Evolutionary conservation across 2,797 vertebrate genomes (phyloP).

Genomic region (Loris lydekkerianus): DNA sequence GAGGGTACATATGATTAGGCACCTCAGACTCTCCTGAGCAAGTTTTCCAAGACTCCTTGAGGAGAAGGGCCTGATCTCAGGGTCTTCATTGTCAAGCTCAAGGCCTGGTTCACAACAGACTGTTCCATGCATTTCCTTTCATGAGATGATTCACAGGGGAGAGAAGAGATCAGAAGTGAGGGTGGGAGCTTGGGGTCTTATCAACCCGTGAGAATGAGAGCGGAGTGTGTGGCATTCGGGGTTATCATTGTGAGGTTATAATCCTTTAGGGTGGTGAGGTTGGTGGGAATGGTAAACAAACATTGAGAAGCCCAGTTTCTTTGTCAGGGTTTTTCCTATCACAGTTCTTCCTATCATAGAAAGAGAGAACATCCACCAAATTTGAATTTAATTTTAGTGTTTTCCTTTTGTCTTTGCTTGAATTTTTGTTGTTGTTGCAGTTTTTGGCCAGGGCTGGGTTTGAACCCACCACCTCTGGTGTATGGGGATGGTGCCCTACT

Average conservation of each 20-base stretch:
- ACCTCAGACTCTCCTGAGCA: neutral
- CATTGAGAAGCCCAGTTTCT: neutral
- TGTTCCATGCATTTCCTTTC: fast-evolving
- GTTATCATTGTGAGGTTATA: neutral
- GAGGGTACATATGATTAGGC: too few relatives aligned
- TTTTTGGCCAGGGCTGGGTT: too few relatives aligned
- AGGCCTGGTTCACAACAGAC: fast-evolving
- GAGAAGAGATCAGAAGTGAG: neutral
- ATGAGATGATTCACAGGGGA: neutral
- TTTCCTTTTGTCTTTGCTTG: slow-evolving; percentile 17
- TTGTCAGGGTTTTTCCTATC: neutral
- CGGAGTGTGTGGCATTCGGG: neutral
- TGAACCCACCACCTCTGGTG: too few relatives aligned
- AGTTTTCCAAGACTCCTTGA: neutral
- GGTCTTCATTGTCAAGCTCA: neutral
- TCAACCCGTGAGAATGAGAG: neutral
- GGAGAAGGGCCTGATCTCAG: neutral
- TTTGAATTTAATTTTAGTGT: slow-evolving; percentile 19
- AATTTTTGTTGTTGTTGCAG: neutral
- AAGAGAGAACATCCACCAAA: neutral
- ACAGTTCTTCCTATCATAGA: neutral
- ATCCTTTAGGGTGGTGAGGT: neutral
- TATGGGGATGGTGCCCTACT: too few relatives aligned
- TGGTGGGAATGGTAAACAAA: neutral
- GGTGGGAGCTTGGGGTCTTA: neutral